Evolutionary conservation across 2,888 invertebrate species (phyloP).

Genomic region (Metacarcinus magister): DNA sequence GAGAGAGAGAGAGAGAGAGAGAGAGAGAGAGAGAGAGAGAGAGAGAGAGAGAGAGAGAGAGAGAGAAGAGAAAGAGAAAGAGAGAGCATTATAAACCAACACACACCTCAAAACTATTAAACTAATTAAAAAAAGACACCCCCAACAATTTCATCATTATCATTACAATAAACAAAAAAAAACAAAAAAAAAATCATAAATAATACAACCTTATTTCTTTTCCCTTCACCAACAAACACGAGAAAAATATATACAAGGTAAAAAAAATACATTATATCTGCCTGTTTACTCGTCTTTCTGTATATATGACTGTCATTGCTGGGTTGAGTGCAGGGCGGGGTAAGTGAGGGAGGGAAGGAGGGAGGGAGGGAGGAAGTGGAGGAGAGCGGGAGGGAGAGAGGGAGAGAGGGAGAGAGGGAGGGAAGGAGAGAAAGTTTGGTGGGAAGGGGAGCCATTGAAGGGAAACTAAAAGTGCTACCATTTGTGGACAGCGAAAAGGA

Average conservation of each 20-base stretch:
- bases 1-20: slow-evolving; percentile 21
- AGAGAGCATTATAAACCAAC: background rate
- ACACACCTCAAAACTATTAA: background rate
- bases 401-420: background rate
- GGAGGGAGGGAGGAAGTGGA: too few relatives aligned
- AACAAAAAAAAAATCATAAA: background rate
- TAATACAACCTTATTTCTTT: too few relatives aligned
- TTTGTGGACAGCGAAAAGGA: background rate
- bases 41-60: slow-evolving; percentile 12
- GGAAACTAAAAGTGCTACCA: background rate
- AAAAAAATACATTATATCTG: background rate
- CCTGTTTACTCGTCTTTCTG: background rate
- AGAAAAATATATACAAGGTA: background rate
- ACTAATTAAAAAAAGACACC: background rate
- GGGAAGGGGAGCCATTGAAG: slow-evolving; percentile 9
- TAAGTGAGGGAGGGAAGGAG: background rate
- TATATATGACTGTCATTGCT: background rate
- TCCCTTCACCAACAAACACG: too few relatives aligned
- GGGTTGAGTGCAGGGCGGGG: background rate
- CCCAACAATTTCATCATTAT: background rate
- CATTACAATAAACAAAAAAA: background rate
- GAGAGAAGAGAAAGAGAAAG: background rate
- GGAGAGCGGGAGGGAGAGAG: background rate
- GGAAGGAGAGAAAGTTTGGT: slow-evolving; percentile 1
- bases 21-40: slow-evolving; percentile 13